Conservation (phyloP, 92 coral and sea anemone genomes). For the Porites rus region DNA sequence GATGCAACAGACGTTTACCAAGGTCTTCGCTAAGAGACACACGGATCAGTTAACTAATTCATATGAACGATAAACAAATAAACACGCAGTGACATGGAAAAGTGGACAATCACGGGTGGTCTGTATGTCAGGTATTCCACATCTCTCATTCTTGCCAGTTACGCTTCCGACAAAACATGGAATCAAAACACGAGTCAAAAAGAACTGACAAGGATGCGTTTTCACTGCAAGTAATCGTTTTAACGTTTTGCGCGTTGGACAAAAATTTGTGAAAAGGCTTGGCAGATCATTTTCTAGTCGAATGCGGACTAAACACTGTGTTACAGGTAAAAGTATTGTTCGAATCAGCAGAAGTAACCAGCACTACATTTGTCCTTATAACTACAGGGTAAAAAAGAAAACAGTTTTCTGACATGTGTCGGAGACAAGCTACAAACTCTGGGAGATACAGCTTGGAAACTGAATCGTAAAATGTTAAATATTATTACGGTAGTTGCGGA, state of each 20-base stretch:
- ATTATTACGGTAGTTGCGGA: neutral
- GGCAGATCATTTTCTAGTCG: neutral
- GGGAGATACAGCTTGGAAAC: too few relatives aligned
- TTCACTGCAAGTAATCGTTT: neutral
- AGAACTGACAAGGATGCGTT: neutral
- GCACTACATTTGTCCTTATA: neutral
- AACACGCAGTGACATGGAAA: constrained; percentile 7
- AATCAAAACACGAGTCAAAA: too few relatives aligned
- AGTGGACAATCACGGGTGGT: neutral
- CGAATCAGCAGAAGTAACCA: neutral
- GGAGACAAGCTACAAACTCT: too few relatives aligned
- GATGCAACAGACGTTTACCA: too few relatives aligned
- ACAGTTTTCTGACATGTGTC: too few relatives aligned
- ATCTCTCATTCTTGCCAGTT: neutral
- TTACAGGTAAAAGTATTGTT: neutral
- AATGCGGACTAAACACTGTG: neutral
- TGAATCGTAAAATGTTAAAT: neutral
- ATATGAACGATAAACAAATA: neutral
- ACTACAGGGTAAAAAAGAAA: neutral
- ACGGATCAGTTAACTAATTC: too few relatives aligned
- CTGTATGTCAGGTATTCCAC: neutral
- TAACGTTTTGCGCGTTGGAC: neutral
- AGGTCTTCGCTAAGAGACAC: too few relatives aligned
- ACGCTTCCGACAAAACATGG: neutral
- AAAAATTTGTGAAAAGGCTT: neutral